phyloP scores from a whole-genome alignment of 2,888 invertebrate genomes.

The Anaspis maculata region DNA sequence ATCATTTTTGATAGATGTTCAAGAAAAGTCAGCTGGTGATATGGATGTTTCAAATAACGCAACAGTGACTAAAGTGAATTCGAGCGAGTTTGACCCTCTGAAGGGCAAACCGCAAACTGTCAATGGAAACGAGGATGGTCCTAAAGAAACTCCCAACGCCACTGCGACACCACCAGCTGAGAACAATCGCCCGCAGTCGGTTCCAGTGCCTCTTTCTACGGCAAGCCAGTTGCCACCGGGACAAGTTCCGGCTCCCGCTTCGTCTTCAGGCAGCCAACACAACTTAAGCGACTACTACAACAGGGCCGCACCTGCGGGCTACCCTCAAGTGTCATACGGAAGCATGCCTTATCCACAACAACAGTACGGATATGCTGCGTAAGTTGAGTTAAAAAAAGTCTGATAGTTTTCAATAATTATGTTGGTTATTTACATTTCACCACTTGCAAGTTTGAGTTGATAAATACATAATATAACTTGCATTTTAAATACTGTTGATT shows the following conservation, averaged over 20 bases:
- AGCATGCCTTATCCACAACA: constrained; percentile 32
- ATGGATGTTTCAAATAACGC: too few species aligned
- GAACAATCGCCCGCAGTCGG: constrained; percentile 20
- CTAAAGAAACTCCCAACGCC: constrained; percentile 28
- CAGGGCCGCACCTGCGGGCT: constrained; percentile 25
- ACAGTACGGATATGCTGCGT: constrained; percentile 28
- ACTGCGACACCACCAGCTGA: constrained; percentile 25
- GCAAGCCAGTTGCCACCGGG: constrained; percentile 23
- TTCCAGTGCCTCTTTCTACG: constrained; percentile 26
- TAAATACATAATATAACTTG: too few species aligned
- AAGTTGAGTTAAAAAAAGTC: too few species aligned
- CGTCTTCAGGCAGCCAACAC: constrained; percentile 21
- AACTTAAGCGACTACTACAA: constrained; percentile 34
- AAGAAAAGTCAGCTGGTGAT: too few species aligned
- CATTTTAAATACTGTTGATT: too few species aligned
- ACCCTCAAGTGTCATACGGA: constrained; percentile 30
- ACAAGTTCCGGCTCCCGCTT: constrained; percentile 23
- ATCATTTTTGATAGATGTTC: too few species aligned
- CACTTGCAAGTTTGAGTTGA: too few species aligned
- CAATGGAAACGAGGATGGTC: constrained; percentile 27
- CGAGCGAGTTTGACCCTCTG: constrained; percentile 54
- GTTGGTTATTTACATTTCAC: too few species aligned
- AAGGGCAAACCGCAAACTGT: constrained; percentile 39
- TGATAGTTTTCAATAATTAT: too few species aligned
- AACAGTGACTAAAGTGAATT: constrained; percentile 38